phyloP scores from a whole-genome alignment of 2,888 invertebrate genomes.

The Leptinotarsa tumamoca region DNA sequence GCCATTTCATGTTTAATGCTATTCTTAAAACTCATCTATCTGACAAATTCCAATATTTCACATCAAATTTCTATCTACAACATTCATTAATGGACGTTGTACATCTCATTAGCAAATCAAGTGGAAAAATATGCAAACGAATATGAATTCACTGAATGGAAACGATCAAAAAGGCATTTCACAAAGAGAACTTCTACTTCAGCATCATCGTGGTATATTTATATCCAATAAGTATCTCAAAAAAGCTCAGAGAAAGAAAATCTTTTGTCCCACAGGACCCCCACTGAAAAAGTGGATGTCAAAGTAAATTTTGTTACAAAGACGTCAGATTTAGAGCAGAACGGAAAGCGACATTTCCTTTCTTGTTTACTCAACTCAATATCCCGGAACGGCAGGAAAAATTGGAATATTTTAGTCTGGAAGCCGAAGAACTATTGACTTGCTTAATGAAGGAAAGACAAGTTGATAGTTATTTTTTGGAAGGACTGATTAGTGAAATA shows the following conservation, averaged over 20 bases:
- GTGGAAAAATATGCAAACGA: not conserved
- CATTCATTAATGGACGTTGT: no score
- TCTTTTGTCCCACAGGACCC: not conserved
- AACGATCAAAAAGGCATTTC: not conserved
- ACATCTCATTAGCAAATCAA: not conserved
- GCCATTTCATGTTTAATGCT: no score
- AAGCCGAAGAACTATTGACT: not conserved
- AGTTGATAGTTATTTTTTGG: no score
- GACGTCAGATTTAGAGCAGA: constrained; percentile 18
- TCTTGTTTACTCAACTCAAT: constrained; percentile 31
- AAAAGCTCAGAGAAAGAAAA: not conserved
- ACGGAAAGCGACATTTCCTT: constrained; percentile 25
- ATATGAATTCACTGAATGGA: not conserved
- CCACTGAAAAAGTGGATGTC: constrained; percentile 13
- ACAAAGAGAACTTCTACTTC: not conserved
- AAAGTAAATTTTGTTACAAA: constrained; percentile 23
- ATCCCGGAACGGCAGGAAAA: constrained; percentile 24
- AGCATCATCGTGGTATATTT: not conserved
- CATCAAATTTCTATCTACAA: no score
- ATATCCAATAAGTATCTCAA: constrained; percentile 11
- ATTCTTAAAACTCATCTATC: no score
- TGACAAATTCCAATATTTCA: no score
- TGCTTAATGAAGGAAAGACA: not conserved
- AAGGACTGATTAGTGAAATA: no score
- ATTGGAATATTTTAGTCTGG: constrained; percentile 30